Base-by-base conservation (phyloP, 2,113 vertebrate genomes). In the Rhineura floridana region DNA sequence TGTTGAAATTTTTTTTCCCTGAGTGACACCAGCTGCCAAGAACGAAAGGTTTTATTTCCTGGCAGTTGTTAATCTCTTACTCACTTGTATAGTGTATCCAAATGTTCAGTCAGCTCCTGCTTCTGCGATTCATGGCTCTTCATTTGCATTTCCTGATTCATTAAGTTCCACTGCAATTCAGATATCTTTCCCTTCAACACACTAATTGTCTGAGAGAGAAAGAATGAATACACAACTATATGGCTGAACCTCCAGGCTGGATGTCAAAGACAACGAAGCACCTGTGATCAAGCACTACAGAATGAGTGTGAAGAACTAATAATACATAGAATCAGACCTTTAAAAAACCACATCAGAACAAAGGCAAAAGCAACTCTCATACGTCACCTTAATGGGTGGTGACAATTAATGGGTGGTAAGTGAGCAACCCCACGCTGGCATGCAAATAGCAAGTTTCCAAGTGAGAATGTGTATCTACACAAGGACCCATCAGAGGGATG, bases 61-160 rank as follows among this genome's bases (percentile, higher is more conserved):
- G 23, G 39, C 48, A 90, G 76, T 92, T 84, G 91, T 69, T 90
- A 87, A 93, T 78, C 72, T 62, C n/a, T 81, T n/a, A 82, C 96
- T 95, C 96, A 99, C 99, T 97, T 98, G 87, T 93, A 96, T 84
- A 98, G 97, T 77, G 98, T 88, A 62, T 98, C 98, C 78, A 99
- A 92, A 92, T 98, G 98, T 85, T 99, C 98, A 94, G 96, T 96
- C 87, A 99, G 93, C 77, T 98, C 98, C 92, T 98, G 97, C 88
- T 97, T 98, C 94, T 99, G 97, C 1, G 98, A 96, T 25, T 95
- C 96, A 89, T 97, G 96, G 50, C 93, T 93, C 70, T 97, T 97
- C 92, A 98, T 95, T 86, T 96, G 96, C 81, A 96, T 97, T 91
- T 99, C 98, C 94, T 98, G 97, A 88, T 97, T 98, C 96, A 98